Evolutionary conservation across 2,797 vertebrate genomes (phyloP).

Genomic region (Sebastes trivittatus): DNA sequence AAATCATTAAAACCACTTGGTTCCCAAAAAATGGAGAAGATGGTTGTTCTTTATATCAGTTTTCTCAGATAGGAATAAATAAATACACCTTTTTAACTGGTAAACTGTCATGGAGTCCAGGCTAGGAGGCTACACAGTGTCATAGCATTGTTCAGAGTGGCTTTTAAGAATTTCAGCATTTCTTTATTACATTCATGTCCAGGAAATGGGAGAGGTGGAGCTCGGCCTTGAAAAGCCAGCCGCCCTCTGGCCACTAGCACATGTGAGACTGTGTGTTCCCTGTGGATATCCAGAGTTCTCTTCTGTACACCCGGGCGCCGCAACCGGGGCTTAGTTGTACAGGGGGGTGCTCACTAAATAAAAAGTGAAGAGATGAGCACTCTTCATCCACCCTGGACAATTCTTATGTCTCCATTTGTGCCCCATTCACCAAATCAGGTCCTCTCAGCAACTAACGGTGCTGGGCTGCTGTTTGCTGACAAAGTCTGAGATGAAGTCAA

Average conservation of each 20-base stretch:
- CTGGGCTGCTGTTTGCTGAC: conserved; percentile 95
- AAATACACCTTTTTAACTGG: conserved; percentile 83
- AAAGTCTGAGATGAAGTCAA: conserved; percentile 97
- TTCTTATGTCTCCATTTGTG: conserved; percentile 32
- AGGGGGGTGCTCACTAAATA: conserved; percentile 52
- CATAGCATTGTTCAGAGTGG: conserved; percentile 82
- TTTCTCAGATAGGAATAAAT: conserved; percentile 83
- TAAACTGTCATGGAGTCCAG: conserved; percentile 75
- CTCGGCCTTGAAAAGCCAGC: conserved; percentile 25
- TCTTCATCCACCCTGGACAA: conserved; percentile 53
- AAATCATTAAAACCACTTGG: conserved; percentile 56
- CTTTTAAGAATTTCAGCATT: conserved; percentile 76
- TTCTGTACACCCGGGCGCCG: conserved; percentile 39
- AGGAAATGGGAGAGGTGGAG: conserved; percentile 61
- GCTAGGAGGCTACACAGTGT: conserved; percentile 77
- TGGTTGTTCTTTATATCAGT: conserved; percentile 72
- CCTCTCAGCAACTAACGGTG: conserved; percentile 92
- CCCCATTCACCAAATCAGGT: conserved; percentile 24
- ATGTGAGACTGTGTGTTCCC: conserved; percentile 41
- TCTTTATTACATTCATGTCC: conserved; percentile 85
- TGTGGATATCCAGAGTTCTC: conserved; percentile 70
- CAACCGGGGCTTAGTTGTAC: conserved; percentile 31
- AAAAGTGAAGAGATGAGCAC: conserved; percentile 53
- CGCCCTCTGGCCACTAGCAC: conserved; percentile 53
- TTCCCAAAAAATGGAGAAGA: conserved; percentile 52